Evolutionary conservation across 2,888 invertebrate species (phyloP), one percentile per base, ranked within the genome.

Genomic region (Dolomedes plantarius): DNA sequence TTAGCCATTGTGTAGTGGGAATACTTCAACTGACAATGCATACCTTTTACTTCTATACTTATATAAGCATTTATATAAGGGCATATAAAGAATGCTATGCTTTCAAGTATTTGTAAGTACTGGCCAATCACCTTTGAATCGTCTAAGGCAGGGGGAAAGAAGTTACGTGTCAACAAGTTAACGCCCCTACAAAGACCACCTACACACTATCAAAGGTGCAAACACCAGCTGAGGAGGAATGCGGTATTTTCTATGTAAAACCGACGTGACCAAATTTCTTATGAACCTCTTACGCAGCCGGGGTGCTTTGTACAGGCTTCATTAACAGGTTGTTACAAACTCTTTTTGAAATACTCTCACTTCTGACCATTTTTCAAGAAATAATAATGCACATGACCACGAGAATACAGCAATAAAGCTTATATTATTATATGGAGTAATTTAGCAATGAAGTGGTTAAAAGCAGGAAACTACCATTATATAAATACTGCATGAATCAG

Each of bases 151-250:
- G 46, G 46, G 46, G 16, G 46, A 46, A 46, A 46, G 36, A 46
- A 46, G 46, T 46, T 46, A 46, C 46, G n/a, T 16, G 46, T 46
- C 46, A 46, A 46, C 46, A 46, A 46, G 46, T 46, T 16, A 16
- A 46, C 46, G 46, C 46, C 46, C 46, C 46, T 46, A 46, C 46
- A 46, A 46, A 46, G 46, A 46, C 46, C 46, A 46, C 46, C 46
- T 46, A 46, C 46, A 46, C 46, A 16, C n/a, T 46, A 16, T 16
- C 46, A 46, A 46, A 46, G 46, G 46, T 46, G 46, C 46, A 46
- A 46, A 46, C n/a, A 16, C 46, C 46, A 46, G 46, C n/a, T 46
- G 46, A 16, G n/a, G n/a, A 11, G 16, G 46, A 46, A 46, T 46
- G 46, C 46, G 46, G 46, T n/a, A 46, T n/a, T 46, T 46, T 46